These are phyloP conservation scores for Drosophila mayaguana DNA, from an alignment of 2,888 invertebrate genomes.

Conservation along the genomic window DNA sequence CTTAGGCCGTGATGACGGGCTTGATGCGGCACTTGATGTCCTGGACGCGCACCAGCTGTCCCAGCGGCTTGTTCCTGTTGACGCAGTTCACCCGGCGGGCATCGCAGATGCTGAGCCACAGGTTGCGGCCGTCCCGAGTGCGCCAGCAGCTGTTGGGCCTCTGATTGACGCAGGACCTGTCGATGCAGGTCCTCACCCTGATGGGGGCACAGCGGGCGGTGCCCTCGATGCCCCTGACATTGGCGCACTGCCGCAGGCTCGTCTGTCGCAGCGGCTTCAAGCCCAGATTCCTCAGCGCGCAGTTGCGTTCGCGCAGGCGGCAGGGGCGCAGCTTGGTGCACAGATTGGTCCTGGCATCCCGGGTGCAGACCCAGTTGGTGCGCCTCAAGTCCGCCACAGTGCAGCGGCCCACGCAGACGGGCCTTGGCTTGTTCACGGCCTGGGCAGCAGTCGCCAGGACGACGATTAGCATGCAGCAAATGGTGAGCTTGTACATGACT, in stretches of 20 bases:
- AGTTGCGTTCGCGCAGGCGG: conserved; percentile 67
- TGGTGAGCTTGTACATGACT: conserved; percentile 48
- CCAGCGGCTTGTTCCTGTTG: conserved; percentile 20
- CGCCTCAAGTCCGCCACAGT: conserved; percentile 35
- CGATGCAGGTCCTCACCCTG: conserved; percentile 15
- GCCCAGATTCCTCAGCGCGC: conserved; percentile 37
- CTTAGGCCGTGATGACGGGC: conserved; percentile 24
- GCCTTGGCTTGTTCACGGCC: not conserved
- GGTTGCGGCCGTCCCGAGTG: conserved; percentile 44
- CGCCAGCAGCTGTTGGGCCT: conserved; percentile 60
- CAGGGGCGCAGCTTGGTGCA: conserved; percentile 67
- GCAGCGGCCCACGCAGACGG: conserved; percentile 50
- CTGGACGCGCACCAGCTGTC: conserved; percentile 37
- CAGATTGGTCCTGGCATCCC: conserved; percentile 39
- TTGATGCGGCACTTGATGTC: conserved; percentile 24
- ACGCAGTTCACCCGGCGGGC: conserved; percentile 66
- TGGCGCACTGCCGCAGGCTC: conserved; percentile 33
- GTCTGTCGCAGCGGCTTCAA: conserved; percentile 15
- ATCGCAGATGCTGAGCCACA: conserved; percentile 65
- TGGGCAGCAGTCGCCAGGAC: conserved; percentile 38
- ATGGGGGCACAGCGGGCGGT: conserved; percentile 37
- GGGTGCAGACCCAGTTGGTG: conserved; percentile 47
- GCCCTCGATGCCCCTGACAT: conserved; percentile 14
- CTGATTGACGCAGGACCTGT: conserved; percentile 19
- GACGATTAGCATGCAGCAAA: conserved; percentile 44